Conservation (phyloP, 2,113 vertebrate species). For the Lynx canadensis region DNA sequence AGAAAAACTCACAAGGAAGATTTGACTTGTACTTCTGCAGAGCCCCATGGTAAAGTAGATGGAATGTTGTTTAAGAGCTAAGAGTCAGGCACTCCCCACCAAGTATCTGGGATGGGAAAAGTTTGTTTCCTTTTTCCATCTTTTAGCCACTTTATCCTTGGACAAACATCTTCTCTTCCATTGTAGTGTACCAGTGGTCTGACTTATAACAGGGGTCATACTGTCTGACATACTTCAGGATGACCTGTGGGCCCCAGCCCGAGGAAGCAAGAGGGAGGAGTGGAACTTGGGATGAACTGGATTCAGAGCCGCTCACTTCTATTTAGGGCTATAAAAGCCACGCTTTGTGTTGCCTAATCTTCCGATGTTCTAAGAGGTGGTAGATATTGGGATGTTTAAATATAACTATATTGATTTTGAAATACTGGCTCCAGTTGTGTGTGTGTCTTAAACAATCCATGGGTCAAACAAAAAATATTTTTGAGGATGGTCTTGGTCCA, state of each 20-base stretch:
- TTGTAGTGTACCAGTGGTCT: neutral
- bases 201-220: constrained; percentile 47
- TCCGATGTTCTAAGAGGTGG: neutral
- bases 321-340: neutral
- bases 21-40: neutral
- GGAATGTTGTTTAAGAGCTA: neutral
- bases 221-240: neutral
- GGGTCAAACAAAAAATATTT: neutral
- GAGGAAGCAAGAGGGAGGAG: neutral
- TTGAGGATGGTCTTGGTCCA: neutral
- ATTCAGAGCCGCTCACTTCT: neutral
- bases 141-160: neutral
- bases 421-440: neutral
- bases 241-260: neutral
- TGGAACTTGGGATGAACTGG: neutral
- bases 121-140: neutral
- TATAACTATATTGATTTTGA: neutral
- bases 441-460: neutral
- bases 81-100: neutral
- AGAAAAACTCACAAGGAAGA: neutral
- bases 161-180: neutral
- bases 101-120: neutral
- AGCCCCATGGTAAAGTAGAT: neutral
- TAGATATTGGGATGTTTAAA: neutral
- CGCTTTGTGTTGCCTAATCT: neutral